Evolutionary conservation across 2,113 vertebrate genomes (phyloP).

Genomic region (Harpagus bidentatus): DNA sequence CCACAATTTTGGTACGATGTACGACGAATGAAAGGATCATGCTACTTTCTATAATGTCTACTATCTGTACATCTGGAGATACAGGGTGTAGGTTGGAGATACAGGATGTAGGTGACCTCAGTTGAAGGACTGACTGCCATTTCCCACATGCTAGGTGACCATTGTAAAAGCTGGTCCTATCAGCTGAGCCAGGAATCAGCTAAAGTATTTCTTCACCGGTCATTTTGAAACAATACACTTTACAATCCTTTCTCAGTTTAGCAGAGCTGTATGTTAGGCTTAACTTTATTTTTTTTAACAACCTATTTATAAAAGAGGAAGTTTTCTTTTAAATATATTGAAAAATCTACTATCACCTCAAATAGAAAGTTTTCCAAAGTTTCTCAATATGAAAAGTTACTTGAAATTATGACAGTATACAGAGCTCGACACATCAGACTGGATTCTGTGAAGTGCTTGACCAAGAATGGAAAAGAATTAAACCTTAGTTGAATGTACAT

Average conservation of each 20-base stretch:
- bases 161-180: background rate
- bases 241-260: background rate
- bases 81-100: rapidly evolving
- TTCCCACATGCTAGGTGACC: background rate
- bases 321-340: background rate
- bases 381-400: background rate
- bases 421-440: background rate
- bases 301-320: background rate
- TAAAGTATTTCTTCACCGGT: background rate
- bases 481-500: background rate
- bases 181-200: background rate
- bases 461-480: background rate
- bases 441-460: background rate
- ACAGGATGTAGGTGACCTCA: background rate
- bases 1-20: background rate
- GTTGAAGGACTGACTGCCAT: background rate
- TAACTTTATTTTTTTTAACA: background rate
- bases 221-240: background rate
- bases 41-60: background rate
- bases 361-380: background rate
- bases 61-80: background rate
- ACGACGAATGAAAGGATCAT: background rate
- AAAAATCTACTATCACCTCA: background rate
- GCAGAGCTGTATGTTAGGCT: background rate
- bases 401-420: background rate